These are phyloP conservation scores for Spheniscus mendiculus DNA, from an alignment of 2,113 vertebrate genomes.

Conservation along the genomic window DNA sequence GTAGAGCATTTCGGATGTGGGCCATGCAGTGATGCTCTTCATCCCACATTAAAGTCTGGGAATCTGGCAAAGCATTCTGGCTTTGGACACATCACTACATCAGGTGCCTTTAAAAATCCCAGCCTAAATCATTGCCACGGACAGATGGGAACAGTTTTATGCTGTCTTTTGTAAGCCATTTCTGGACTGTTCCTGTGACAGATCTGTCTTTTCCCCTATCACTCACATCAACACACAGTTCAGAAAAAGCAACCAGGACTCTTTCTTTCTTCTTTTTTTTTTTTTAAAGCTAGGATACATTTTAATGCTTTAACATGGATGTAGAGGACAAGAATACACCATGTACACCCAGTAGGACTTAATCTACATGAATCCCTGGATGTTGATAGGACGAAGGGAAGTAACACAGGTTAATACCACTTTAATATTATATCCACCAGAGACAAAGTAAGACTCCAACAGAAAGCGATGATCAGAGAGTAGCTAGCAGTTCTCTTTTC, in stretches of 20 bases:
- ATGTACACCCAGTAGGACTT: neutral
- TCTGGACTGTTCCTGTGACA: neutral
- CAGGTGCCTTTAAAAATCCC: slow-evolving; percentile 7
- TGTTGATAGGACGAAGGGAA: neutral
- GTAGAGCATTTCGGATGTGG: neutral
- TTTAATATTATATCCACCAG: neutral
- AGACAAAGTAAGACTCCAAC: neutral
- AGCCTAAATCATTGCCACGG: neutral
- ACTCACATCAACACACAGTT: neutral
- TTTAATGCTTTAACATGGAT: neutral
- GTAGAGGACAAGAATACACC: neutral
- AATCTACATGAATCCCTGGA: neutral
- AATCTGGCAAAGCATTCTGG: neutral
- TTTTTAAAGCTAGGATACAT: neutral
- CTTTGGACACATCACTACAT: neutral
- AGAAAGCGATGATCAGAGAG: neutral
- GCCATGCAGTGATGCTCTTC: neutral
- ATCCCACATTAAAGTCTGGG: neutral
- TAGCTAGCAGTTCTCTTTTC: neutral
- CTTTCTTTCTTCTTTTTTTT: accelerated
- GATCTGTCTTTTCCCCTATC: neutral
- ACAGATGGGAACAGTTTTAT: neutral
- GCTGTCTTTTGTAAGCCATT: neutral
- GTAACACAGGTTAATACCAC: neutral
- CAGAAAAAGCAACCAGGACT: neutral